These are phyloP conservation scores for Streptopelia turtur DNA, from an alignment of 2,797 vertebrate genomes.

Conservation along the genomic window DNA sequence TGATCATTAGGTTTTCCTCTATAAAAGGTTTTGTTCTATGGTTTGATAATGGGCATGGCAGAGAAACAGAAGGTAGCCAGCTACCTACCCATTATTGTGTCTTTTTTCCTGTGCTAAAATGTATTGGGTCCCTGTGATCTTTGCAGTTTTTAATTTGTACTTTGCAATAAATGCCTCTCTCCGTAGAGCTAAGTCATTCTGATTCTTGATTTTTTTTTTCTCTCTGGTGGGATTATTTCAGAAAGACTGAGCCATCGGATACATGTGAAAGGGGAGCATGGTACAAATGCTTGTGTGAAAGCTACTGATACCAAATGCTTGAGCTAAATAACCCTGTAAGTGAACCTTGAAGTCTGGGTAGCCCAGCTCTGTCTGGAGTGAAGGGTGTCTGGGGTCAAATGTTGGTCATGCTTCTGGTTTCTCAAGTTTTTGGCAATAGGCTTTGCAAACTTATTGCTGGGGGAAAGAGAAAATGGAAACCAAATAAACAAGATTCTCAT, in stretches of 20 bases:
- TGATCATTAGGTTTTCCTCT: conserved; percentile 28
- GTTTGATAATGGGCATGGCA: conserved; percentile 10
- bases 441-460: neutral
- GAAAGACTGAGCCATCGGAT: neutral
- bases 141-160: conserved; percentile 25
- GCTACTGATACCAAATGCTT: neutral
- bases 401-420: neutral
- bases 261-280: neutral
- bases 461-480: neutral
- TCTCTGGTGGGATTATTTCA: neutral
- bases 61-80: neutral
- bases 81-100: conserved; percentile 28
- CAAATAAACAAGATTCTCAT: neutral
- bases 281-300: neutral
- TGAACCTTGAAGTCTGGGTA: neutral
- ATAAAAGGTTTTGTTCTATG: neutral
- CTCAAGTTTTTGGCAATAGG: neutral
- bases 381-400: neutral
- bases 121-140: neutral
- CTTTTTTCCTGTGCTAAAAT: neutral
- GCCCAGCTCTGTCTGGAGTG: neutral
- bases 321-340: neutral
- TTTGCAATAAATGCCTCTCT: neutral
- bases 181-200: neutral
- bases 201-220: neutral